Conservation (phyloP, 2,888 invertebrate genomes). For the Podotricha telesiphe region DNA sequence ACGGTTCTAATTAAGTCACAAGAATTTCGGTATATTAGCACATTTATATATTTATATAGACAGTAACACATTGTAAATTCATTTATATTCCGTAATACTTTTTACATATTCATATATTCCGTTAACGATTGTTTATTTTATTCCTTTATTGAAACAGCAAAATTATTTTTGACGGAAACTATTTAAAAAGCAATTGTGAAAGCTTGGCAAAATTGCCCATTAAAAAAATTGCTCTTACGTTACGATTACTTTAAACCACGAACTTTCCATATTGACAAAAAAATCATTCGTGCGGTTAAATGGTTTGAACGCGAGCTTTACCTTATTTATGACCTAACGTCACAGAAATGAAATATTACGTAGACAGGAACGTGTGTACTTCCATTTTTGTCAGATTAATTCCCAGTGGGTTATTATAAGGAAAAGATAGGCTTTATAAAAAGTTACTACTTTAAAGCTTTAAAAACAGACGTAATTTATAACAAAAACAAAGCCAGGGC, state of each 20-base stretch:
- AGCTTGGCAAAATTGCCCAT: no score
- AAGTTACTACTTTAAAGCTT: background rate
- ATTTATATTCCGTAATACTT: no score
- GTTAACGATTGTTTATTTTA: no score
- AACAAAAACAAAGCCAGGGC: background rate
- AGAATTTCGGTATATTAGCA: no score
- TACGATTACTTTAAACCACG: no score
- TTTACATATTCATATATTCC: no score
- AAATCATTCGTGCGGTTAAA: conserved; percentile 26
- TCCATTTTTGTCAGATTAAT: background rate
- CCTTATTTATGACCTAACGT: conserved; percentile 33
- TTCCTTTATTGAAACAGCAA: no score
- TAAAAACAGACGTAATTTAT: background rate
- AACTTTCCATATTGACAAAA: conserved; percentile 2
- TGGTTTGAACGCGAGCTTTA: conserved; percentile 17
- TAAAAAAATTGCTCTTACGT: no score
- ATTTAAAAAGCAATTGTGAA: no score
- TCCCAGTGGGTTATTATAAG: background rate
- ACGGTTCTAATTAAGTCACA: background rate
- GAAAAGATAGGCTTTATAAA: background rate
- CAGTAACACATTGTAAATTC: no score
- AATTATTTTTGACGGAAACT: no score
- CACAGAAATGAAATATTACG: conserved; percentile 39
- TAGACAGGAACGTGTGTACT: conserved; percentile 1
- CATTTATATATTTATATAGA: no score